A percentile compares a stretch with the other conserved stretches of the same genome.
phyloP scores from a whole-genome alignment of 2,888 invertebrate species.

The Hermodice carunculata region DNA sequence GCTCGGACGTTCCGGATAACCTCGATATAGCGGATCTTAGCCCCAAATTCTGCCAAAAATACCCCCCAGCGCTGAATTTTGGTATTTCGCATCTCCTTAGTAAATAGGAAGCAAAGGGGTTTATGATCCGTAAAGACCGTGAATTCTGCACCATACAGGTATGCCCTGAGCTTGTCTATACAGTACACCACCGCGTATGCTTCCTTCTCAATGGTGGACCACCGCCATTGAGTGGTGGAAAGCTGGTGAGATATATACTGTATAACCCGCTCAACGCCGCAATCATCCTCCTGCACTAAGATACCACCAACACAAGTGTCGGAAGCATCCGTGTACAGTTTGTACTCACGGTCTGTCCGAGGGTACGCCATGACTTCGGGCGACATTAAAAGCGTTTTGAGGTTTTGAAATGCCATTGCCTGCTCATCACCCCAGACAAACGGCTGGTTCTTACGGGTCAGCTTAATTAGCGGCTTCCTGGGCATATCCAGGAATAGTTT shows the following conservation, averaged over 20 bases:
- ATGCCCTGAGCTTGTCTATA: constrained; percentile 2
- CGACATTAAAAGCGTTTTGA: constrained; percentile 1
- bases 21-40: neutral
- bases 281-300: neutral
- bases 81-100: constrained; percentile 3
- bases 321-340: constrained; percentile 5
- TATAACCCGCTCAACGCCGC: constrained; percentile 7
- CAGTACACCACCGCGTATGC: constrained; percentile 3
- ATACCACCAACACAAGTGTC: constrained; percentile 5
- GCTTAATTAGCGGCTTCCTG: constrained; percentile 8
- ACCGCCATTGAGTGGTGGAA: neutral
- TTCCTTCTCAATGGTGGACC: constrained; percentile 18
- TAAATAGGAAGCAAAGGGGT: constrained; percentile 7
- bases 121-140: constrained; percentile 16
- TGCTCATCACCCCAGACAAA: constrained; percentile 2
- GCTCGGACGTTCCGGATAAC: constrained; percentile 3
- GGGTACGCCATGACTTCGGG: constrained; percentile 5
- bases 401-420: neutral
- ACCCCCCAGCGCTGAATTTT: constrained; percentile 17
- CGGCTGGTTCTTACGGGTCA: neutral
- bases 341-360: neutral
- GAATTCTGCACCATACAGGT: constrained; percentile 9
- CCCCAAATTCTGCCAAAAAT: constrained; percentile 16
- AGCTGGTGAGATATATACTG: constrained; percentile 1
- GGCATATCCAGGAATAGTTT: no score